Evolutionary conservation across 2,113 vertebrate genomes (phyloP), one percentile per base, ranked within the genome.

Genomic region (Arothron firmamentum): DNA sequence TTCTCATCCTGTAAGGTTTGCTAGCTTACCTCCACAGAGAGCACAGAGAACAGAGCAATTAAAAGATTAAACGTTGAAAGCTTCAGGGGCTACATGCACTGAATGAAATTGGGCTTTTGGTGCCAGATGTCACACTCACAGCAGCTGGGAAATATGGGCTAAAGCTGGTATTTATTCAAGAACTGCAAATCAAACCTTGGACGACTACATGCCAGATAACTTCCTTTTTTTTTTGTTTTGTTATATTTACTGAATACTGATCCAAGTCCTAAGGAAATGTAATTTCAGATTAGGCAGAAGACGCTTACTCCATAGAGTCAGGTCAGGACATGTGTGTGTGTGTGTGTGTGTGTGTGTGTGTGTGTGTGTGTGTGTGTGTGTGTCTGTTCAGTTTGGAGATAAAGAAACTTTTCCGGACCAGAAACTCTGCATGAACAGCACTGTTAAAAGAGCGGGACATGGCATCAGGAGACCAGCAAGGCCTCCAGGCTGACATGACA

Each of bases 161-260:
- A 16, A 19, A 38, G 49, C 61, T 52, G 38, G 51, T 58, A 50
- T 68, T 73, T 62, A 61, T 71, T 61, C 10, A 12, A 56, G 23
- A 74, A 83, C 72, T 72, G 55, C 72, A 70, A 67, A 56, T 52
- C 19, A 65, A 64, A n/a, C n/a, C 45, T 47, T 56, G 52, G 15
- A 47, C 47, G 23, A 57, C 73, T 19, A 69, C 52, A 38, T 38
- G 9, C 6, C 34, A 38, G 34, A 38, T 49, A 60, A 58, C 13
- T 23, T n/a, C n/a, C n/a, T n/a, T n/a, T 45, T 19, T 34, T 57
- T 56, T 70, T 59, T 53, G 21, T 59, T 54, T 50, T 65, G 63
- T 56, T 60, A 19, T 1, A 17, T 12, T 45, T 16, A 31, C 61
- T 63, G 20, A 23, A 18, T 23, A 53, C 20, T 31, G 60, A 47